Evolutionary conservation across 1,140 invertebrate species (phyloP), one percentile per base, ranked within the genome.

Genomic region (Venturia canescens): DNA sequence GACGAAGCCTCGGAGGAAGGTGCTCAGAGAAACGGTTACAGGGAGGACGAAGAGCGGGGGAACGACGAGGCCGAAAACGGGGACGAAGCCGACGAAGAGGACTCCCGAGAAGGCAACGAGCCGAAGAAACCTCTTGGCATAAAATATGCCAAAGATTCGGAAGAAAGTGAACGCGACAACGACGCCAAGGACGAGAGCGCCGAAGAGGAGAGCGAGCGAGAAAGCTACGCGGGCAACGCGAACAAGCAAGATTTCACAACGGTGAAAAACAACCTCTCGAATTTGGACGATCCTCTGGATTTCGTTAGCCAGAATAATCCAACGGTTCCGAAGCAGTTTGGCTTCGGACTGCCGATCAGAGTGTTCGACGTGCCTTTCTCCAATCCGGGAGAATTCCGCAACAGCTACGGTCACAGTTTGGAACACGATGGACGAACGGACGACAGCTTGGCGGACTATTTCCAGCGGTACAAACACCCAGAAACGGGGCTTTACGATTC

Each of bases 381-480:
- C 26, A 18, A 4, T 29, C 60, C 18, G 0, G 72, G 63, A 9
- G 78, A 75, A 66, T 80, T 87, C 0, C 85, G 82, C 27, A 86
- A 88, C 31, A 88, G 87, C 63, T 88, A 88, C 27, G 87, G 87
- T 0, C 72, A 87, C 16, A 87, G 83, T 29, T 69, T 88, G 1
- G 85, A 87, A 26, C 83, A 85, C 27, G 82, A 80, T 0, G 86
- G 84, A 0, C 66, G 76, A 57, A 70, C 86, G 5, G 89, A 90
- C 83, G 87, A 85, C 0, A 86, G 84, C 18, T 81, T 89, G 9
- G 85, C 87, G 7, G 86, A 86, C 75, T 89, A 89, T 63, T 86
- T 87, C 50, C 80, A 80, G 0, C 87, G 85, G 83, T 89, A 86
- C 38, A 85, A 84, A 74, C 82, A 84, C 75, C 83, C 87, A 0